Percentiles rank a stretch among this genome's conserved stretches.
Conservation (phyloP, 2,888 invertebrate species). For the Junonia oenone region DNA sequence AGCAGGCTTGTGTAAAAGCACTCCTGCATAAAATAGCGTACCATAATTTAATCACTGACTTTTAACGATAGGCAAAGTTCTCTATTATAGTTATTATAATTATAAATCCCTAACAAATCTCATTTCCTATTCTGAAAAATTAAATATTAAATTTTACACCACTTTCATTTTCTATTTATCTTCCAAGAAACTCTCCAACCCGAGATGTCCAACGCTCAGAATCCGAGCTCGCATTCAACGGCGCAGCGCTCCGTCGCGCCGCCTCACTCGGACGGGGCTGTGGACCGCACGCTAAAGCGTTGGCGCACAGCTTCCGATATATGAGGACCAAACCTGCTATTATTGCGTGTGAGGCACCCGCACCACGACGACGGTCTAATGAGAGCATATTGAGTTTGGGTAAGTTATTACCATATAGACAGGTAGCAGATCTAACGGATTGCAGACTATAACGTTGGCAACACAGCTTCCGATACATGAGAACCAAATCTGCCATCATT, state of each 20-base stretch:
- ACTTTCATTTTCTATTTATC: too few relatives aligned
- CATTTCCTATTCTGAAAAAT: too few relatives aligned
- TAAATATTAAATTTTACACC: too few relatives aligned
- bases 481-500: slow-evolving; percentile 92
- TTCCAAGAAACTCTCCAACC: too few relatives aligned
- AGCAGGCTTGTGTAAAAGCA: too few relatives aligned
- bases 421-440: too few relatives aligned
- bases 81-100: too few relatives aligned
- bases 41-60: too few relatives aligned
- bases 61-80: too few relatives aligned
- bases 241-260: slow-evolving; percentile 86
- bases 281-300: slow-evolving; percentile 84
- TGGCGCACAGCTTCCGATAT: slow-evolving; percentile 92
- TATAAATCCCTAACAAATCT: too few relatives aligned
- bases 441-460: slow-evolving; percentile 87
- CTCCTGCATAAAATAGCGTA: too few relatives aligned
- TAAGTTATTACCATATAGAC: slow-evolving; percentile 41
- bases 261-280: slow-evolving; percentile 83
- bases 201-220: too few relatives aligned
- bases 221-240: background rate
- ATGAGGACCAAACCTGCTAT: slow-evolving; percentile 94
- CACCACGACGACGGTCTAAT: slow-evolving; percentile 80
- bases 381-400: slow-evolving; percentile 80
- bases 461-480: slow-evolving; percentile 93
- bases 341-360: slow-evolving; percentile 92